Percentiles rank a stretch among this genome's conserved stretches.
These are phyloP conservation scores for Bungarus multicinctus DNA, from an alignment of 2,113 vertebrate species.

Conservation along the genomic window DNA sequence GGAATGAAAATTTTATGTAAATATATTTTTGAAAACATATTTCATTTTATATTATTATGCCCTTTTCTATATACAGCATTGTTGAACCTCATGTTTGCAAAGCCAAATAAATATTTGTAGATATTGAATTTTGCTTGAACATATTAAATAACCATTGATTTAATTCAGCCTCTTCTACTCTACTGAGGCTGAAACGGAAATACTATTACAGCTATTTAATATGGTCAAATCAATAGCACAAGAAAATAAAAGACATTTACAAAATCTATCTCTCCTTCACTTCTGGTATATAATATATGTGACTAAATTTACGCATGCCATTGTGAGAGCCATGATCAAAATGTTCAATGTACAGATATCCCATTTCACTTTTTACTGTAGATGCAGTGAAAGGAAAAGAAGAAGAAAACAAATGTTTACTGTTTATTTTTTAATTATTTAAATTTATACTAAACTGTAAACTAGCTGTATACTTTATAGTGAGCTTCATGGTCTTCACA, in stretches of 20 bases:
- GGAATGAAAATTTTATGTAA: neutral
- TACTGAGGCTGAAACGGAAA: neutral
- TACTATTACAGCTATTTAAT: neutral
- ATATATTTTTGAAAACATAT: neutral
- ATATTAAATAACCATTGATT: neutral
- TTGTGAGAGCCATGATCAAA: neutral
- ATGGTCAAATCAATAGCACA: neutral
- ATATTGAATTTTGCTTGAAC: slow-evolving; percentile 1
- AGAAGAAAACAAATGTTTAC: neutral
- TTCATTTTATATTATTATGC: neutral
- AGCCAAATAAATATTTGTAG: neutral
- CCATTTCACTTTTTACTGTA: neutral
- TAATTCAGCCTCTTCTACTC: neutral
- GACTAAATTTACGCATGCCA: neutral
- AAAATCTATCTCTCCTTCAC: neutral
- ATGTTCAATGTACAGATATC: neutral
- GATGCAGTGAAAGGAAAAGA: neutral
- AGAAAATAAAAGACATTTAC: neutral
- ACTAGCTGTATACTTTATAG: neutral
- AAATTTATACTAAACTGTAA: neutral
- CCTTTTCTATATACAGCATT: neutral
- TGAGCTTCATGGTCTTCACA: neutral
- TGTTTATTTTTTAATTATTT: neutral
- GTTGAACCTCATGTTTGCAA: neutral
- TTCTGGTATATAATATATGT: neutral